Evolutionary conservation across 2,113 vertebrate genomes (phyloP).

Genomic region (Chloroceryle aenea): DNA sequence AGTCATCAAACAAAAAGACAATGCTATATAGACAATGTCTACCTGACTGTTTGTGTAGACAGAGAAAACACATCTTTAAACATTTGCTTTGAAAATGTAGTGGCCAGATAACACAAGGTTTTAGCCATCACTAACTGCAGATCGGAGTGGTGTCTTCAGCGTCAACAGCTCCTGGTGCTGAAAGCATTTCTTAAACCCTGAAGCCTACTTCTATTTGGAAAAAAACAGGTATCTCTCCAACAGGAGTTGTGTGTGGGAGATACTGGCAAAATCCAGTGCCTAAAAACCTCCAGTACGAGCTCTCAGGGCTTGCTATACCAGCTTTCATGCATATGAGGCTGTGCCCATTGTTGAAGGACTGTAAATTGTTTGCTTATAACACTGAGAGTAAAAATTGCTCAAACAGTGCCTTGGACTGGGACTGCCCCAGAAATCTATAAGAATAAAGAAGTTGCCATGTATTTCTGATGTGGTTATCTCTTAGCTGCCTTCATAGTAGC

Average conservation of each 20-base stretch:
- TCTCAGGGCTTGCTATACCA: not conserved
- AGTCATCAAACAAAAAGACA: not conserved
- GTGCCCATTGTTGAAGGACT: not conserved
- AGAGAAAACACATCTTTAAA: not conserved
- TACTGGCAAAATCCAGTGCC: not conserved
- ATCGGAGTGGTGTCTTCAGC: not conserved
- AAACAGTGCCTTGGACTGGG: not conserved
- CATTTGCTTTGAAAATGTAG: not conserved
- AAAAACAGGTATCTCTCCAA: not conserved
- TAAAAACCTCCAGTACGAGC: not conserved
- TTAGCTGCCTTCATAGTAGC: not conserved
- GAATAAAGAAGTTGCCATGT: not conserved
- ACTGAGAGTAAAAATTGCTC: not conserved
- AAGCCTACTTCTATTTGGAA: not conserved
- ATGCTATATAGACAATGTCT: not conserved
- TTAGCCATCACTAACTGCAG: not conserved
- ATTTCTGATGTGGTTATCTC: not conserved
- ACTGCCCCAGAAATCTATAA: not conserved
- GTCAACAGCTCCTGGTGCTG: not conserved
- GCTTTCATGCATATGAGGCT: not conserved
- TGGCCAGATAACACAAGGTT: rapidly evolving
- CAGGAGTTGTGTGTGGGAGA: not conserved
- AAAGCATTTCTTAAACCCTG: not conserved
- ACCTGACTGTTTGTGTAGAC: not conserved
- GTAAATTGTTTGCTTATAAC: not conserved